Evolutionary conservation across 2,113 vertebrate genomes (phyloP).

Genomic region (Natator depressus): DNA sequence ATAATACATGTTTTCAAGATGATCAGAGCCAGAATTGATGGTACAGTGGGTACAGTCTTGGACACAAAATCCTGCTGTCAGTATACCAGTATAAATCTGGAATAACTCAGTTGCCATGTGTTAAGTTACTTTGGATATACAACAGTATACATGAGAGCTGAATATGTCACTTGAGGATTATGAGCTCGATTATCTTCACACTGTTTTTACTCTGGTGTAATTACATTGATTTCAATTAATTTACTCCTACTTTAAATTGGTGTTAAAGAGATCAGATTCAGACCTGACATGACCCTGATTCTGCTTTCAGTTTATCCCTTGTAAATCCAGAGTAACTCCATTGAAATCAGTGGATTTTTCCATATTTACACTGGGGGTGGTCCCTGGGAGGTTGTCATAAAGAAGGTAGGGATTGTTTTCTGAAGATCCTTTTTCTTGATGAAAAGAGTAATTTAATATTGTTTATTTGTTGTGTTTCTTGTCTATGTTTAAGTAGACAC

Average conservation of each 20-base stretch:
- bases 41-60: not conserved
- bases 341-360: not conserved
- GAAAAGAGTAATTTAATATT: not conserved
- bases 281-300: not conserved
- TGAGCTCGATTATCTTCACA: not conserved
- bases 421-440: not conserved
- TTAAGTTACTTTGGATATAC: not conserved
- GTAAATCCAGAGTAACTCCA: not conserved
- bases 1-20: not conserved
- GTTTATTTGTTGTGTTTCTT: not conserved
- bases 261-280: not conserved
- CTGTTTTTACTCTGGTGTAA: not conserved
- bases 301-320: not conserved
- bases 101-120: not conserved
- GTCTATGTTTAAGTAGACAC: not conserved
- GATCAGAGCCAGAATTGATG: not conserved
- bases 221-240: not conserved
- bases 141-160: not conserved
- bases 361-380: not conserved
- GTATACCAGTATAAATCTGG: not conserved
- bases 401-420: not conserved
- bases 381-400: not conserved
- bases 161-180: no score
- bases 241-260: not conserved
- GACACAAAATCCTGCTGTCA: not conserved